These are phyloP conservation scores for Drosophila willistoni DNA, from an alignment of 1,140 invertebrate species.

Conservation along the genomic window DNA sequence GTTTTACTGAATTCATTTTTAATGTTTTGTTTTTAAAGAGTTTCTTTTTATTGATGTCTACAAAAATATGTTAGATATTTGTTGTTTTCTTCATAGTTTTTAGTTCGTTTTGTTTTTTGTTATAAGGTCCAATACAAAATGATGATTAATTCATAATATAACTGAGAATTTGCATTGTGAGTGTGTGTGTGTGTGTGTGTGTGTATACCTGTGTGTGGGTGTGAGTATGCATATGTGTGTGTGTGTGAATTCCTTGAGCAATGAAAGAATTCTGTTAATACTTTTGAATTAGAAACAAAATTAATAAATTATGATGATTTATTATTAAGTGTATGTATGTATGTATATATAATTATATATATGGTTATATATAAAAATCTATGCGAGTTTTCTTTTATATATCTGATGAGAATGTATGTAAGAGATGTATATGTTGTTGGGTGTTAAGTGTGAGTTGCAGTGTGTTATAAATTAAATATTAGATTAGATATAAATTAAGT, in stretches of 20 bases:
- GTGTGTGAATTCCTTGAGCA: conserved; percentile 20
- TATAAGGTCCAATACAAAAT: conserved; percentile 1
- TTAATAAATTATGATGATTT: conserved; percentile 42
- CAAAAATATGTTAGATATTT: conserved; percentile 42
- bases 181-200: conserved; percentile 30
- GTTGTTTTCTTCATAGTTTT: conserved; percentile 1
- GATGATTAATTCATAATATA: conserved; percentile 19
- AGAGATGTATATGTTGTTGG: conserved; percentile 39
- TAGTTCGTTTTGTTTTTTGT: not conserved
- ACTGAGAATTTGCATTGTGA: conserved; percentile 40
- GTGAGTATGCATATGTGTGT: conserved; percentile 2
- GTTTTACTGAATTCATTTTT: conserved; percentile 28
- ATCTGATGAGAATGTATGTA: conserved; percentile 6
- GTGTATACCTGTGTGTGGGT: not conserved
- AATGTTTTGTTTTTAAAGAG: conserved; percentile 25
- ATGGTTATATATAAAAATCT: conserved; percentile 51
- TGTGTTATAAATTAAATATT: conserved; percentile 37
- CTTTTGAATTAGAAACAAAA: conserved; percentile 41
- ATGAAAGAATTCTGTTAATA: conserved; percentile 51
- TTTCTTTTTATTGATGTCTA: conserved; percentile 34
- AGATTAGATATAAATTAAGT: conserved; percentile 53
- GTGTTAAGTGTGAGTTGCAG: conserved; percentile 27
- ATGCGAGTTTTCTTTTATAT: conserved; percentile 52
- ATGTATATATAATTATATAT: conserved; percentile 23
- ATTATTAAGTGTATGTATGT: not conserved